These are phyloP conservation scores for Xiphorhynchus elegans DNA, from an alignment of 2,113 vertebrate genomes.

Conservation along the genomic window DNA sequence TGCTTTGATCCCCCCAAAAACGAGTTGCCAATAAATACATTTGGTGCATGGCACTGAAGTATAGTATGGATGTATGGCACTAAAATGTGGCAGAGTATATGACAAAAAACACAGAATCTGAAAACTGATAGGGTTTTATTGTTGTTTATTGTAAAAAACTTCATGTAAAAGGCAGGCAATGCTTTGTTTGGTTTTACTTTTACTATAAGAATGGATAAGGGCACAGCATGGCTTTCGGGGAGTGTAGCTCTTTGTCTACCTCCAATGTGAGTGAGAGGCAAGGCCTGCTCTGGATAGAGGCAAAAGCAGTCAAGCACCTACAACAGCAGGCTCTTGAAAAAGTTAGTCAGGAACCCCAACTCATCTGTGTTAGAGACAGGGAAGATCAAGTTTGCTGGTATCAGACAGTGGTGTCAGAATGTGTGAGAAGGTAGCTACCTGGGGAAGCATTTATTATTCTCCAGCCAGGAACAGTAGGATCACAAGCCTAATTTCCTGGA, in stretches of 20 bases:
- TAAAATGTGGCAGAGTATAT: not conserved
- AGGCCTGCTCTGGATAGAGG: not conserved
- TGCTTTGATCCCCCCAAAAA: not conserved
- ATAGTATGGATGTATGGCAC: not conserved
- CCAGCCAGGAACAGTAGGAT: not conserved
- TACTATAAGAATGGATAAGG: not conserved
- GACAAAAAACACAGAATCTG: not conserved
- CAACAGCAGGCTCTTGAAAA: not conserved
- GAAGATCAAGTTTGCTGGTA: not conserved
- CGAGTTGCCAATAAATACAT: not conserved
- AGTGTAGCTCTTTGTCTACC: not conserved
- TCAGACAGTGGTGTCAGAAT: not conserved
- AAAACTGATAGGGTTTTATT: not conserved
- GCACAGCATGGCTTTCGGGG: not conserved
- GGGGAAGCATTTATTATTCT: not conserved
- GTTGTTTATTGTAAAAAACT: not conserved
- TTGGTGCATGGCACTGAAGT: not conserved
- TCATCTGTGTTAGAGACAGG: not conserved
- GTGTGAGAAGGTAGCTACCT: not conserved
- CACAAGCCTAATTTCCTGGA: not conserved
- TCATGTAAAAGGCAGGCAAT: not conserved
- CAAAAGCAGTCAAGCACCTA: not conserved
- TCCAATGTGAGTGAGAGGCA: not conserved
- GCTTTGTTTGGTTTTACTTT: not conserved
- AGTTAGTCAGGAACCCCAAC: not conserved